Evolutionary conservation across 2,113 vertebrate species (phyloP), one percentile per base, ranked within the genome.

Genomic region (Cyphomyrus discorhynchus): DNA sequence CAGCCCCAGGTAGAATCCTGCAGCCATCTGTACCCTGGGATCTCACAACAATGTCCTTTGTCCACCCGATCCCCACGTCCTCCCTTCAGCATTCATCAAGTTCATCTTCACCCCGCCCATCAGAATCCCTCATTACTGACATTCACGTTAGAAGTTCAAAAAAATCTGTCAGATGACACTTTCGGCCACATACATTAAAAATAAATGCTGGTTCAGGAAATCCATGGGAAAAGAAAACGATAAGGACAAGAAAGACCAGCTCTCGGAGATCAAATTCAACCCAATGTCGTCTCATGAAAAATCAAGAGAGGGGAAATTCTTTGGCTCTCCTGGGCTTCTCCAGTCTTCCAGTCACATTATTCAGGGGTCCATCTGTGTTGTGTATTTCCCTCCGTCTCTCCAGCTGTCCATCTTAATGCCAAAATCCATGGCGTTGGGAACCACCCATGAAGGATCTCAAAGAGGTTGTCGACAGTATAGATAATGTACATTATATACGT

Each of bases 191-290:
- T 13, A 66, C 21, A 88, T 66, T 27, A 62, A 88, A 58, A 88
- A 88, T 88, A 88, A 66, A 62, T 88, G 87, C 87, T 88, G 52
- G 53, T 62, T 88, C 35, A 11, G 21, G 87, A 58, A 88, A 17
- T 62, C 87, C 56, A 53, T 66, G 35, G 35, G 5, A 35, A 50
- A 86, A 58, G 49, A 10, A 86, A 31, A 19, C 6, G 7, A 42
- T 6, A 42, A 80, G 39, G 86, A 56, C 31, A 24, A 42, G 17
- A 15, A 31, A 39, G 50, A 31, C 86, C 49, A 35, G 27, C 86
- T 56, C 50, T 35, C 31, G 50, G 31, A 87, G 50, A 87, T 52
- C 49, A 56, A 53, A 35, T 87, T 87, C 31, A 53, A 56, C 47
- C 50, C 27, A 50, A 31, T 19, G 35, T 56, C 8, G n/a, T 58